These are phyloP conservation scores for Thalassarche chlororhynchos DNA, from an alignment of 2,113 vertebrate genomes.

Conservation along the genomic window DNA sequence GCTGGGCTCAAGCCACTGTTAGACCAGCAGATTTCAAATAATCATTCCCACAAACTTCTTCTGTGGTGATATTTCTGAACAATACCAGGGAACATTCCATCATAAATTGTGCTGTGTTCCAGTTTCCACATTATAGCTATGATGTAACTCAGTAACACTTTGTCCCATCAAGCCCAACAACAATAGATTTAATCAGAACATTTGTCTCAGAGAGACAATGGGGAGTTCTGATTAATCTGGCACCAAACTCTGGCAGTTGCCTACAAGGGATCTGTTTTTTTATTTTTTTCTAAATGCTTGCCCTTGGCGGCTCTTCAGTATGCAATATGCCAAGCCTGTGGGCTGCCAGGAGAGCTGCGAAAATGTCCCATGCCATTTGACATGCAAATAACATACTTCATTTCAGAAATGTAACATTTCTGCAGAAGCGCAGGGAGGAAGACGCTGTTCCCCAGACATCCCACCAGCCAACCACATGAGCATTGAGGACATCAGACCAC, in stretches of 20 bases:
- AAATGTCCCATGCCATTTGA: neutral
- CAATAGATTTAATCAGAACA: conserved; percentile 56
- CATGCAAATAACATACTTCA: neutral
- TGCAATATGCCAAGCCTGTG: neutral
- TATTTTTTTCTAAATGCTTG: neutral
- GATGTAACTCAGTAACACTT: conserved; percentile 64
- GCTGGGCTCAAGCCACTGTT: conserved; percentile 13
- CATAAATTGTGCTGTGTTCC: conserved; percentile 53
- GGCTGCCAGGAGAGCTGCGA: conserved; percentile 27
- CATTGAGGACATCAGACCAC: neutral
- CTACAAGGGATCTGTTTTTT: neutral
- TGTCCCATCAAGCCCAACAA: conserved; percentile 64
- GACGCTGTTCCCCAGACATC: neutral
- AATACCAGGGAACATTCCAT: conserved; percentile 58
- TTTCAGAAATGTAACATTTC: neutral
- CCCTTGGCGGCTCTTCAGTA: conserved; percentile 4
- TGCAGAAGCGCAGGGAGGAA: neutral
- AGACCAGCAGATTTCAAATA: conserved; percentile 46
- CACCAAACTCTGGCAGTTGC: conserved; percentile 37
- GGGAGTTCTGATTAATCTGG: conserved; percentile 62
- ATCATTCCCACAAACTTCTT: conserved; percentile 55
- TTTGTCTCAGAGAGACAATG: conserved; percentile 37
- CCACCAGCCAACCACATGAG: neutral
- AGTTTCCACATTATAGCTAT: conserved; percentile 61
- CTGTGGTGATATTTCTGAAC: conserved; percentile 57